phyloP scores from a whole-genome alignment of 1,140 invertebrate species.

The Caligus rogercresseyi region DNA sequence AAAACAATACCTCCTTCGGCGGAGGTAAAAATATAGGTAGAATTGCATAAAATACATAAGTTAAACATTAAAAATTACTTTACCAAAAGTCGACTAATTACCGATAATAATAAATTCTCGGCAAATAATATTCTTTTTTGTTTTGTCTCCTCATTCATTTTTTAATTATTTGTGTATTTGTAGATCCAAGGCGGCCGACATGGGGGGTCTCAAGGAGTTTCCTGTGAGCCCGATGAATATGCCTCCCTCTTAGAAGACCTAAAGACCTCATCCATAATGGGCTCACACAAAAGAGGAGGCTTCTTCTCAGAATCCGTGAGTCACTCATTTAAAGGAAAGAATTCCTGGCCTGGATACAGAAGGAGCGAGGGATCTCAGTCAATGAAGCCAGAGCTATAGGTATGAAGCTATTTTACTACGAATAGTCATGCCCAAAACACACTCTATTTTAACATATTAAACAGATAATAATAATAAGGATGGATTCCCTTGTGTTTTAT shows the following conservation, averaged over 20 bases:
- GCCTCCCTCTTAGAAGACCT: not conserved
- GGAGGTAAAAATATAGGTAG: no score
- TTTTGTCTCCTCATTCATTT: no score
- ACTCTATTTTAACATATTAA: not conserved
- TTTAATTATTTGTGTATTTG: not conserved
- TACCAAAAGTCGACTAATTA: no score
- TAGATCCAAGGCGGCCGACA: not conserved
- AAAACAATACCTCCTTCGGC: no score
- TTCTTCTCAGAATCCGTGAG: not conserved
- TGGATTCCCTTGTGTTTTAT: no score
- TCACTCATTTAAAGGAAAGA: not conserved
- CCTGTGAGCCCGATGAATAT: not conserved
- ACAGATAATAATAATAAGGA: not conserved
- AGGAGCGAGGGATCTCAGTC: not conserved
- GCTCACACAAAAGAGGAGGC: not conserved
- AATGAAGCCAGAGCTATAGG: not conserved
- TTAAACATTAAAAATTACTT: no score
- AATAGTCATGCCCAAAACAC: not conserved
- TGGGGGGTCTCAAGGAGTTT: not conserved
- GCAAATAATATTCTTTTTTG: no score
- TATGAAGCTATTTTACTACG: not conserved
- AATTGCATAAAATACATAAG: no score
- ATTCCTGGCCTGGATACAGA: not conserved
- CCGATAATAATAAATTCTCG: no score
- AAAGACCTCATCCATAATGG: not conserved